These are phyloP conservation scores for Drosophila buzzatii DNA, from an alignment of 2,888 invertebrate species.

Conservation along the genomic window DNA sequence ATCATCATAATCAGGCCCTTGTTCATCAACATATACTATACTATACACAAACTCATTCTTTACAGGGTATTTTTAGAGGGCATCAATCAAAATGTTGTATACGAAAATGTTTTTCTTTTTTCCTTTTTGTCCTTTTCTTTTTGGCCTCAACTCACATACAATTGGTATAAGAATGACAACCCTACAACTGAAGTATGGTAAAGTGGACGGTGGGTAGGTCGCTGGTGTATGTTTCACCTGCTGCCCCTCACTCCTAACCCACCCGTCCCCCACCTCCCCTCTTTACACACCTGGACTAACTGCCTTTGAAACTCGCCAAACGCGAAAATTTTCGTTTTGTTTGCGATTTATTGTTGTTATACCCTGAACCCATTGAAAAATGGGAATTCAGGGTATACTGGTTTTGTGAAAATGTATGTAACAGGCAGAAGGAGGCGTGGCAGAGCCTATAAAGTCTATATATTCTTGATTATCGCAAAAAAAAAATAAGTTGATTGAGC, in stretches of 20 bases:
- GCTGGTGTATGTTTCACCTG: neutral
- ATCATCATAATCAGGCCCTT: too few species aligned
- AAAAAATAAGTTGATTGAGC: too few species aligned
- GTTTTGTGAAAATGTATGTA: too few species aligned
- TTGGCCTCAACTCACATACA: neutral
- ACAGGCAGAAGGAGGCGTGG: too few species aligned
- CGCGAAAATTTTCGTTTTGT: conserved; percentile 38
- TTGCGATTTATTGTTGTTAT: conserved; percentile 34
- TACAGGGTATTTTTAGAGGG: neutral
- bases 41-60: neutral
- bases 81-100: neutral
- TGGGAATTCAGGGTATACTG: too few species aligned
- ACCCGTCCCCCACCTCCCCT: neutral
- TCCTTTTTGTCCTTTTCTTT: neutral
- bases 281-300: too few species aligned
- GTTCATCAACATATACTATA: too few species aligned
- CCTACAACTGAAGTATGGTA: conserved; percentile 6
- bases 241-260: neutral
- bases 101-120: neutral
- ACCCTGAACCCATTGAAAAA: too few species aligned
- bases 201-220: neutral
- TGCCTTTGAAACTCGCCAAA: conserved; percentile 14
- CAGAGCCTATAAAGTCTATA: too few species aligned
- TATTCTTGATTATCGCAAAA: too few species aligned
- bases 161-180: conserved; percentile 17